These are phyloP conservation scores for Campoletis raptor DNA, from an alignment of 2,888 invertebrate species.

Conservation along the genomic window DNA sequence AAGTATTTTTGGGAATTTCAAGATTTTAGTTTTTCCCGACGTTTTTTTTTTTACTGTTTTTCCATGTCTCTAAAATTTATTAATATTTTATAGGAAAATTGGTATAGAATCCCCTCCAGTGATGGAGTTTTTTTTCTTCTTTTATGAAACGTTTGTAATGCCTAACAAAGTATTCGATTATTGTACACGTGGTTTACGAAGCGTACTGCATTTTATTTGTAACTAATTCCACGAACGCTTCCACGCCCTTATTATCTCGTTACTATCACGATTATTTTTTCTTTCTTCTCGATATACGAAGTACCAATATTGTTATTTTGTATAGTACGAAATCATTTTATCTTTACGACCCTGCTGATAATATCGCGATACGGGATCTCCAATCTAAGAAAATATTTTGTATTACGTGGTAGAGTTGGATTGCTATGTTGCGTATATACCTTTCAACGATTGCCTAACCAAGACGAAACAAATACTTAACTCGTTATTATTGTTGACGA, in stretches of 20 bases:
- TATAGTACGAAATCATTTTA: slow-evolving; percentile 18
- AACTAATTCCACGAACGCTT: slow-evolving; percentile 3
- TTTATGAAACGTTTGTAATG: neutral
- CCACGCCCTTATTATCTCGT: neutral
- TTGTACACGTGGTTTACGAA: neutral
- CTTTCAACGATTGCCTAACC: neutral
- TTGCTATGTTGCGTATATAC: neutral
- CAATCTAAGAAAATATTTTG: neutral
- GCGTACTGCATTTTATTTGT: neutral
- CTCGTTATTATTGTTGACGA: no score
- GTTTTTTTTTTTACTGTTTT: neutral
- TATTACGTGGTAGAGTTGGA: neutral
- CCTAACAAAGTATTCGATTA: neutral
- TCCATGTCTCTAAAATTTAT: neutral
- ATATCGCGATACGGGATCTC: slow-evolving; percentile 25
- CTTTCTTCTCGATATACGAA: neutral
- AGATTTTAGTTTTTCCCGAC: neutral
- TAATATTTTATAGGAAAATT: neutral
- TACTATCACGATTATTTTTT: slow-evolving; percentile 4
- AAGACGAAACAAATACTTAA: neutral
- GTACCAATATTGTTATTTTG: neutral
- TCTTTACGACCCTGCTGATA: slow-evolving; percentile 44
- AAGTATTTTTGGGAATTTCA: neutral
- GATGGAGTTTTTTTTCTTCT: neutral
- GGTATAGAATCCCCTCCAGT: neutral